These are phyloP conservation scores for Galaxias olidus DNA, from an alignment of 2,797 vertebrate species.

Conservation along the genomic window DNA sequence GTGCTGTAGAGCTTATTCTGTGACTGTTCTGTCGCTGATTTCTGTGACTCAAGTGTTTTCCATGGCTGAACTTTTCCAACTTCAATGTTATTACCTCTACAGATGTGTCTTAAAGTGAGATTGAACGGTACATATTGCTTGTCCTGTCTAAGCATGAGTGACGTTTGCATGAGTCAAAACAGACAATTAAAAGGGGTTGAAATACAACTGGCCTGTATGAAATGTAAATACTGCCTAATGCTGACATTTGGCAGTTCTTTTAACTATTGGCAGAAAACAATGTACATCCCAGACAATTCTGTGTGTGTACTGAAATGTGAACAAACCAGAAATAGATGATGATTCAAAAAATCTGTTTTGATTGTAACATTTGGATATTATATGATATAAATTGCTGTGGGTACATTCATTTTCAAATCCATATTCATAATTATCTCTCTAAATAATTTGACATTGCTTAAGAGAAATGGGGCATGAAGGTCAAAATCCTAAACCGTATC, in stretches of 20 bases:
- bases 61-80: constrained; percentile 15
- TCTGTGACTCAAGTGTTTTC: neutral
- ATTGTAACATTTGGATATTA: constrained; percentile 8
- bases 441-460: too few relatives aligned
- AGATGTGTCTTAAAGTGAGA: constrained; percentile 65
- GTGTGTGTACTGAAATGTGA: constrained; percentile 6
- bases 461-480: too few relatives aligned
- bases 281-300: neutral
- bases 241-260: constrained; percentile 20
- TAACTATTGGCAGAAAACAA: neutral
- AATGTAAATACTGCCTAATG: constrained; percentile 16
- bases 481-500: too few relatives aligned
- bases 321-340: constrained; percentile 10
- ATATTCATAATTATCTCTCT: too few relatives aligned
- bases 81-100: constrained; percentile 61
- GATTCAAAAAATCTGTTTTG: neutral
- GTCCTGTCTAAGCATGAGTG: constrained; percentile 40
- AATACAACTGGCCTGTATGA: constrained; percentile 13
- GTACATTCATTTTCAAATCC: too few relatives aligned
- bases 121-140: constrained; percentile 46
- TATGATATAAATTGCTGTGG: neutral
- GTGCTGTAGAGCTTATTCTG: neutral
- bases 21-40: neutral
- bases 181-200: constrained; percentile 15
- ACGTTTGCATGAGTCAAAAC: constrained; percentile 30